Conservation (phyloP, 2,888 invertebrate species). For the Nemapogon koenigi region DNA sequence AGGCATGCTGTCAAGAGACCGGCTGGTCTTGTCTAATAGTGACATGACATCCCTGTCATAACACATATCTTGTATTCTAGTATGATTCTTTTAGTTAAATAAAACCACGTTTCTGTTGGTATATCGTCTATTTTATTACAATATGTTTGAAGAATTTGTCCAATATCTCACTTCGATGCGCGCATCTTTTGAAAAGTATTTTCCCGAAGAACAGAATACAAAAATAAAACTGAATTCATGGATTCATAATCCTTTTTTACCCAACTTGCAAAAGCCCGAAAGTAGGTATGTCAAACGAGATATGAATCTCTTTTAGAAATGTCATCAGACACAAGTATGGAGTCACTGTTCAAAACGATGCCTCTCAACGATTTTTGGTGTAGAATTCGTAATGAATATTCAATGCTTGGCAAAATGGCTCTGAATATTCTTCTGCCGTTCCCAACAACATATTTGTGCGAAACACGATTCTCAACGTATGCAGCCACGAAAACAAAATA, state of each 20-base stretch:
- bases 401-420: conserved; percentile 3
- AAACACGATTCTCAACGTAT: conserved; percentile 20
- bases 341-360: conserved; percentile 4
- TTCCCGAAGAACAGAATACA: conserved; percentile 22
- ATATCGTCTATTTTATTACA: too few species aligned
- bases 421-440: conserved; percentile 16
- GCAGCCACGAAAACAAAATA: conserved; percentile 21
- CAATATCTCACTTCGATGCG: conserved; percentile 17
- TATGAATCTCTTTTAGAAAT: conserved; percentile 17
- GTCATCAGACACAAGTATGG: conserved; percentile 7
- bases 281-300: conserved; percentile 21
- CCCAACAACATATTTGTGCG: conserved; percentile 20
- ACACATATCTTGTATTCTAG: too few species aligned
- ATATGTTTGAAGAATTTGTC: conserved; percentile 20
- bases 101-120: too few species aligned
- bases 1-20: too few species aligned
- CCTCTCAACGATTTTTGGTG: conserved; percentile 5
- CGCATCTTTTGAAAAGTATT: conserved; percentile 22
- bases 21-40: too few species aligned
- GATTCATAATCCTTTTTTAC: conserved; percentile 21
- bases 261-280: conserved; percentile 21
- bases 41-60: too few species aligned
- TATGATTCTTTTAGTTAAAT: too few species aligned
- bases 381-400: conserved; percentile 4
- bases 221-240: conserved; percentile 22